A percentile compares a stretch with the other conserved stretches of the same genome.
Conservation (phyloP, 2,113 vertebrate genomes). For the Nematolebias whitei region DNA sequence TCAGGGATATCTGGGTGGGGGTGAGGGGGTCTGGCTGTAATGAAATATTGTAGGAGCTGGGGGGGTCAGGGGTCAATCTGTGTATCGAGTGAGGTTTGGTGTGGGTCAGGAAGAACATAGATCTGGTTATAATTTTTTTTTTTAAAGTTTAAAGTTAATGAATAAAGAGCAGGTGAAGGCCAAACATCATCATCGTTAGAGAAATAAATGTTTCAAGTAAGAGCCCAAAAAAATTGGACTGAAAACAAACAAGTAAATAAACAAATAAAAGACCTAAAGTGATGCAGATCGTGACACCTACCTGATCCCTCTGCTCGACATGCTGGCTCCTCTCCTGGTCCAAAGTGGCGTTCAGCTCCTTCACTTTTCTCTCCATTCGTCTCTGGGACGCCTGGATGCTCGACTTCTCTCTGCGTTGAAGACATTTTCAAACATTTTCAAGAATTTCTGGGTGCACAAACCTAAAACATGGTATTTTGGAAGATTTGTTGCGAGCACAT, state of each 20-base stretch:
- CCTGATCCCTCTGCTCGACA: conserved; percentile 92
- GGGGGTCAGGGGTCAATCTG: conserved; percentile 41
- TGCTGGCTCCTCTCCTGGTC: conserved; percentile 90
- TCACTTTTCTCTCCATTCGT: conserved; percentile 89
- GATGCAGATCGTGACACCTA: conserved; percentile 32
- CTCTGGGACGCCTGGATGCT: conserved; percentile 85
- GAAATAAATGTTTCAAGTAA: conserved; percentile 2
- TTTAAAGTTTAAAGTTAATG: too few species aligned
- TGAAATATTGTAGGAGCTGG: conserved; percentile 2
- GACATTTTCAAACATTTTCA: too few species aligned
- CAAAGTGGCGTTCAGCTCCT: conserved; percentile 89
- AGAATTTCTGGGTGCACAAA: background rate
- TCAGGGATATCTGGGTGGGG: background rate
- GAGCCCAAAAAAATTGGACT: background rate
- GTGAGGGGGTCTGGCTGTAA: background rate
- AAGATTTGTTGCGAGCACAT: background rate
- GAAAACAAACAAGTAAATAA: conserved; percentile 3
- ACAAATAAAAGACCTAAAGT: background rate
- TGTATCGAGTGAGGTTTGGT: conserved; percentile 23
- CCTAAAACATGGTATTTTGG: background rate
- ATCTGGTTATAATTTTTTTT: conserved; percentile 43
- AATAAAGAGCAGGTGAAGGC: conserved; percentile 7
- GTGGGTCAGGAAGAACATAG: conserved; percentile 24
- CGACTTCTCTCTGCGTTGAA: conserved; percentile 83
- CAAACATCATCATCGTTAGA: too few species aligned